Base-by-base conservation (phyloP, 2,888 invertebrate species). In the Sarcophaga carnaria region DNA sequence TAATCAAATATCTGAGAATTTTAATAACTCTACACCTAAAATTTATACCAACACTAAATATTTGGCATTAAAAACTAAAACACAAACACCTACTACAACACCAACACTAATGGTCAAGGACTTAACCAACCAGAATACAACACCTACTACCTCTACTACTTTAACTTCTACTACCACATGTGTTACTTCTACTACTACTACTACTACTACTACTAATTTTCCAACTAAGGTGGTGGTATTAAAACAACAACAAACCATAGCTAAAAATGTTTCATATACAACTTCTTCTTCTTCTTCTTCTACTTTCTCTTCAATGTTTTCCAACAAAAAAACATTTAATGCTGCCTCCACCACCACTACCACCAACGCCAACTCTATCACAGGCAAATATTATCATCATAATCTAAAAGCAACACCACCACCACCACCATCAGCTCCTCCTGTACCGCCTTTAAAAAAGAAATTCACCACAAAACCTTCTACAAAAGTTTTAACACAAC, bases 181-280 rank as follows among this genome's bases (percentile, higher is more conserved):
- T 64, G 72, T 81, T 78, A 69, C 70, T 84, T 83, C 86, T 74
- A 83, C 66, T 64, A 83, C 79, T 88, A 88, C 80, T 84, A 66
- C 80, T 84, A 66, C 20, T 20, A 20, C 20, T 20, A 20, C 25
- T 80, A 80, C 80, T 85, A 85, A 85, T 76, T 80, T 71, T 49
- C 76, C 80, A 62, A 80, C 66, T 66, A 80, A 80, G 84, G 80
- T 85, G 84, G 84, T 67, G 80, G 84, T 64, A 62, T 54, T 82
- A 25, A 78, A 80, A 64, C 78, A 83, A 76, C 83, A 86, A 27
- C 84, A 63, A 69, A 79, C 78, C 72, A 80, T 63, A 49, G 80
- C 70, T 71, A 72, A 37, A 78, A 62, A 79, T 83, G 82, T 64
- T 72, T 70, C 76, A 63, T 67, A 78, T 83, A 54, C 25, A 60